Conservation (phyloP, 30 jellyfish, hydroid and myxozoan genomes). For the Cassiopea andromeda region DNA sequence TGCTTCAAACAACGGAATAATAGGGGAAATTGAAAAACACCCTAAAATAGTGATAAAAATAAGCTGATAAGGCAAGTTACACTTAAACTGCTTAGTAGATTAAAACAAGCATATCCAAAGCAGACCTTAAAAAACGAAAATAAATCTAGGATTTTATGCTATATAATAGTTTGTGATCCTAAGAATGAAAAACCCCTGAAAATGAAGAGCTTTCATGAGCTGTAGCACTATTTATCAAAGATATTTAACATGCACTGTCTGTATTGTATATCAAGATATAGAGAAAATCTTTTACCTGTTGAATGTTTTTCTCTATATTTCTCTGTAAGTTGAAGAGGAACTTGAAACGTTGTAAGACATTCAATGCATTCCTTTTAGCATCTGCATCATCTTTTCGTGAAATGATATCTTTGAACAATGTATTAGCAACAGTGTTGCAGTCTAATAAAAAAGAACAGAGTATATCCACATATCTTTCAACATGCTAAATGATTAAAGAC, state of each 20-base stretch:
- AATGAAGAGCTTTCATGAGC: not conserved
- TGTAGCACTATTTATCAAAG: not conserved
- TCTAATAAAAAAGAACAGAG: constrained; percentile 25
- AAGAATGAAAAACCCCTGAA: too few relatives aligned
- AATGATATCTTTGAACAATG: constrained; percentile 87
- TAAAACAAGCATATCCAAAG: too few relatives aligned
- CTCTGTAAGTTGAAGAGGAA: constrained; percentile 88
- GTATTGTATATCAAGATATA: not conserved
- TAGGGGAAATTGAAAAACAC: not conserved
- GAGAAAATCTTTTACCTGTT: constrained; percentile 62
- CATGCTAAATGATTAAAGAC: too few relatives aligned
- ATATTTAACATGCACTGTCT: not conserved
- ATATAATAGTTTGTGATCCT: too few relatives aligned
- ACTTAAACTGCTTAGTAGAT: too few relatives aligned
- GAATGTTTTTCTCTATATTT: constrained; percentile 90
- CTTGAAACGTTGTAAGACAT: constrained; percentile 87
- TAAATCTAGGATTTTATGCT: too few relatives aligned
- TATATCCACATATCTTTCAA: too few relatives aligned
- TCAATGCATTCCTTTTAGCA: constrained; percentile 89
- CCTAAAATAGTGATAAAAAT: too few relatives aligned
- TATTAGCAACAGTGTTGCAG: constrained; percentile 85
- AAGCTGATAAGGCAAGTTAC: too few relatives aligned
- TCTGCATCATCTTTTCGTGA: constrained; percentile 95
- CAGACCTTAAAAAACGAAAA: too few relatives aligned
- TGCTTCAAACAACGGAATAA: not conserved